Percentiles rank a stretch among this genome's conserved stretches.
Evolutionary conservation across 2,113 vertebrate species (phyloP).

Genomic region (Misgurnus mizolepis): DNA sequence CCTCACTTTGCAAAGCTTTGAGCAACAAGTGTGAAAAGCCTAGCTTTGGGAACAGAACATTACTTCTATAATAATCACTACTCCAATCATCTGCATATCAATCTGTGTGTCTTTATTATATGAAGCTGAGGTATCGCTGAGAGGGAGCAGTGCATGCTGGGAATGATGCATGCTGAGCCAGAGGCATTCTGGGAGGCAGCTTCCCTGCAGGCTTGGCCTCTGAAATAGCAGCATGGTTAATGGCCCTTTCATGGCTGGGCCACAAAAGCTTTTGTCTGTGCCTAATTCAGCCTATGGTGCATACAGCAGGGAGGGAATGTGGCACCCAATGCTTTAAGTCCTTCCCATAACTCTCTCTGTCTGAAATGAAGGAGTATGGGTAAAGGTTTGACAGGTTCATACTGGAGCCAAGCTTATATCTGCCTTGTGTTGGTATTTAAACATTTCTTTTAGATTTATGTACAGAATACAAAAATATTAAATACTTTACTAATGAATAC

Average conservation of each 20-base stretch:
- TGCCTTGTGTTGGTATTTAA: neutral
- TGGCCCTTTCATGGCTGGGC: conserved; percentile 82
- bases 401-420: neutral
- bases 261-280: conserved; percentile 82
- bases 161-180: conserved; percentile 73
- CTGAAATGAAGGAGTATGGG: neutral
- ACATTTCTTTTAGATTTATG: neutral
- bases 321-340: conserved; percentile 26
- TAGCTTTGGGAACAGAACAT: conserved; percentile 24
- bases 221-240: conserved; percentile 83
- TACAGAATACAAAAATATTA: neutral
- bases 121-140: conserved; percentile 66
- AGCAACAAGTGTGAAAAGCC: conserved; percentile 14
- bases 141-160: conserved; percentile 73
- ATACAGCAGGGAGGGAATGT: conserved; percentile 69
- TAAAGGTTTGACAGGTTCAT: neutral
- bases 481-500: conserved; percentile 16
- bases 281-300: conserved; percentile 81
- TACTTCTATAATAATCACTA: conserved; percentile 63
- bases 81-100: conserved; percentile 76
- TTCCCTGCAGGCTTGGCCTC: conserved; percentile 78
- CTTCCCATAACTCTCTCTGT: neutral
- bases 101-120: conserved; percentile 65
- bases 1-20: conserved; percentile 1
- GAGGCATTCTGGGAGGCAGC: conserved; percentile 76